Evolutionary conservation across 2,797 vertebrate genomes (phyloP), one percentile per base, ranked within the genome.

Genomic region (Helicolenus hilgendorfi): DNA sequence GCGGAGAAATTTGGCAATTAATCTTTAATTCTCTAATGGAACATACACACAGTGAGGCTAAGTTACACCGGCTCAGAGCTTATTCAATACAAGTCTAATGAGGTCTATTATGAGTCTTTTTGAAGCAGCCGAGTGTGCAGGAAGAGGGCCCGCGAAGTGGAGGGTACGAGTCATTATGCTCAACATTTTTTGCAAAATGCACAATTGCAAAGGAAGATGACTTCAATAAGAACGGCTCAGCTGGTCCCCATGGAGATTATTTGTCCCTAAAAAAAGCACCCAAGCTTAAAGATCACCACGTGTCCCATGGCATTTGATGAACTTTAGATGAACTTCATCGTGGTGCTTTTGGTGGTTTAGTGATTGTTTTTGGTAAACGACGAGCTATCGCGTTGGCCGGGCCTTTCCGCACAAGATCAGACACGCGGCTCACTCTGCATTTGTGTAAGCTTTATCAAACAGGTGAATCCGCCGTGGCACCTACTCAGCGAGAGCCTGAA

Each of bases 1-100:
- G 85, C 81, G 82, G 78, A 94, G 92, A 93, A 95, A 96, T 96
- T 94, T 94, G 94, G 89, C 95, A 96, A 97, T 97, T 97, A 92
- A 97, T 97, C 96, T 96, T 95, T 94, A 93, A 97, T 95, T 94
- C 92, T 95, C 92, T 92, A 93, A 94, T 93, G 93, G 92, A 90
- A 91, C 90, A 84, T 85, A 90, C 89, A 89, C 89, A 90, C 82
- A 83, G 81, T 71, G 80, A 74, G 76, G 81, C 77, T 65, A 84
- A 86, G 92, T 92, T 89, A 84, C 85, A 75, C 83, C 45, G 71
- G 86, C 90, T 87, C 78, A 55, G 81, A 91, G 92, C 88, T 78
- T 85, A 92, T 95, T 95, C 92, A 94, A 93, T 95, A 93, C 88
- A 7, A 88, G 81, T 91, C 93, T 95, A 96, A 96, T 96, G 94